Evolutionary conservation across 2,797 vertebrate genomes (phyloP), one percentile per base, ranked within the genome.

Genomic region (Eurystomus glaucurus): DNA sequence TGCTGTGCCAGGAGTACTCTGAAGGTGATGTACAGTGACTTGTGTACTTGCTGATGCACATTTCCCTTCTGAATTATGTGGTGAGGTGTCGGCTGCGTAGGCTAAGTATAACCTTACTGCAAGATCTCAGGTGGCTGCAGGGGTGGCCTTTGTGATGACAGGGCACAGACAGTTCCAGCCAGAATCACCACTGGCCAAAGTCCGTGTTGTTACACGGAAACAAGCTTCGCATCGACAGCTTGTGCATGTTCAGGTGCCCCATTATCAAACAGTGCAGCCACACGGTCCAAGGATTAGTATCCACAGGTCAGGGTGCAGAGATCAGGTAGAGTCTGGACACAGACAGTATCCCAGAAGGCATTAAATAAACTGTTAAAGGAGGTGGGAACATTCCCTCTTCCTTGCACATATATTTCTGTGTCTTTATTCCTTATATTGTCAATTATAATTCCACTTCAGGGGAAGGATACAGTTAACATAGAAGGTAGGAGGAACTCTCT

Each of bases 201-300:
- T 18, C 58, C 62, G 25, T 33, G 13, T 3, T 41, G 13, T 11
- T 20, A 33, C 8, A 4, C 6, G 33, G 54, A 79, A 68, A 55
- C 6, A 31, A 69, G 19, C 22, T 85, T 51, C 0, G 0, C 28
- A 9, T 3, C 33, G 43, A 48, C 31, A 39, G 23, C 23, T 52
- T 33, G 15, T 21, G 25, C 1, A 0, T 37, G 31, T 37, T 71
- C 16, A 8, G 4, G 5, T 82, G n/a, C 6, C 21, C 21, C 13
- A 6, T 15, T 21, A n/a, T 23, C 21, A 43, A 90, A 35, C 25
- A 39, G 26, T 7, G 37, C 72, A 55, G 77, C 9, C n/a, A 39
- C 54, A 25, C 7, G 14, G 39, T 12, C 29, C 9, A n/a, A 58
- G 26, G 46, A 39, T 31, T n/a, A 13, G 28, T 52, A 57, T 41